Evolutionary conservation across 1,140 invertebrate genomes (phyloP).

Genomic region (Diplogasteroides magnus): DNA sequence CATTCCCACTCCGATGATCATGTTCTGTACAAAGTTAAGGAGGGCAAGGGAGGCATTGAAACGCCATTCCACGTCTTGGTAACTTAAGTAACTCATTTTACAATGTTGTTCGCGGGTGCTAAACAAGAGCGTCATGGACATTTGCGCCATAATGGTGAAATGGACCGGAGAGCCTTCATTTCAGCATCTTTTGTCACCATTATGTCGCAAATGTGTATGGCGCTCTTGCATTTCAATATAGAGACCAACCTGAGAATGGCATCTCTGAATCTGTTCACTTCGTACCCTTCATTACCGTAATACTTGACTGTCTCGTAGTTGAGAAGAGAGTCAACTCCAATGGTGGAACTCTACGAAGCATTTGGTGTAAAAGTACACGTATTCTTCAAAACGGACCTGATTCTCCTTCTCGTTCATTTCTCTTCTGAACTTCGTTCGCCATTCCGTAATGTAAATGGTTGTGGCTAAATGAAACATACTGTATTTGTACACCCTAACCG

Average conservation of each 20-base stretch:
- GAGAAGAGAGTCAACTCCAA: constrained; percentile 9
- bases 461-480: neutral
- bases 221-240: too few species aligned
- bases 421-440: constrained; percentile 86
- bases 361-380: too few species aligned
- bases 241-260: neutral
- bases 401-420: constrained; percentile 89
- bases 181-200: too few species aligned
- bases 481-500: too few species aligned
- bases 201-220: too few species aligned
- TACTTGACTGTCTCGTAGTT: constrained; percentile 16
- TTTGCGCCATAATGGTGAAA: too few species aligned
- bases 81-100: neutral
- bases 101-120: too few species aligned
- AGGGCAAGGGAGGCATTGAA: constrained; percentile 1
- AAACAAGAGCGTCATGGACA: too few species aligned
- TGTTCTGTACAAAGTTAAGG: constrained; percentile 5
- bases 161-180: too few species aligned
- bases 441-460: constrained; percentile 84
- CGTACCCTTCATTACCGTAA: constrained; percentile 9
- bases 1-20: constrained; percentile 1
- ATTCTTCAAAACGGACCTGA: too few species aligned
- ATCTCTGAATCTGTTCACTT: constrained; percentile 4
- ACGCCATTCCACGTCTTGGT: constrained; percentile 3
- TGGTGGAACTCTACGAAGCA: too few species aligned